These are phyloP conservation scores for Lasioglossum leucozonium DNA, from an alignment of 2,888 invertebrate genomes.

Conservation along the genomic window DNA sequence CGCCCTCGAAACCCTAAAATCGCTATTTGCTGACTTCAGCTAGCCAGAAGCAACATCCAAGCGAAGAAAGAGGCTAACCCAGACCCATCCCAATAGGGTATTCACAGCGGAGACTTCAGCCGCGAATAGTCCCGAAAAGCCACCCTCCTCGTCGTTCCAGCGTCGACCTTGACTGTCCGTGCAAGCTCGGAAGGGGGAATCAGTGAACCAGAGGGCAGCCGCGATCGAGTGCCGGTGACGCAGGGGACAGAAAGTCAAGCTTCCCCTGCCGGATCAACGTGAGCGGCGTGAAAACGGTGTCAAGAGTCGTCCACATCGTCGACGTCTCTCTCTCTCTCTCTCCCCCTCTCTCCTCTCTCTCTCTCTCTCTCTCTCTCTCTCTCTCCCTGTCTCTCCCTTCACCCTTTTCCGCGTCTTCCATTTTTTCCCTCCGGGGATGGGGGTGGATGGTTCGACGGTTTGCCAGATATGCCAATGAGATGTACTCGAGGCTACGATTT, in stretches of 20 bases:
- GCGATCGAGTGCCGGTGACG: conserved; percentile 40
- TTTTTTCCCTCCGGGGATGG: not conserved
- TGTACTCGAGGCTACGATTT: conserved; percentile 6
- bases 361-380: not conserved
- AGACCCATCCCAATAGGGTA: not conserved
- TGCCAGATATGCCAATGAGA: conserved; percentile 37
- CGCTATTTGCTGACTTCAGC: not conserved
- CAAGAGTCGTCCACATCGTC: conserved; percentile 46
- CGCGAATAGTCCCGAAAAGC: not conserved
- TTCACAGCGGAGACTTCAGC: not conserved
- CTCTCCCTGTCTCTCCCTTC: not conserved
- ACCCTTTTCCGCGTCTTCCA: not conserved
- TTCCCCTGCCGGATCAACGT: conserved; percentile 11
- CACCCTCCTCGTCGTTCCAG: not conserved
- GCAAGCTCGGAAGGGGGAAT: not conserved
- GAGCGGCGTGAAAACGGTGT: conserved; percentile 38
- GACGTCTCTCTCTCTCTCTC: not conserved
- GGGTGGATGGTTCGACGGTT: conserved; percentile 11
- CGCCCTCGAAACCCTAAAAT: not conserved
- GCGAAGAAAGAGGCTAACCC: not conserved
- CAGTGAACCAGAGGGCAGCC: conserved; percentile 17
- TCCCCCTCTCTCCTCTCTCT: not conserved
- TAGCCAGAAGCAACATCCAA: not conserved
- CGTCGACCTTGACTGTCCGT: conserved; percentile 18
- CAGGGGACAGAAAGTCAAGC: conserved; percentile 50